These are phyloP conservation scores for Plebejus anna DNA, from an alignment of 2,888 invertebrate species.

Conservation along the genomic window DNA sequence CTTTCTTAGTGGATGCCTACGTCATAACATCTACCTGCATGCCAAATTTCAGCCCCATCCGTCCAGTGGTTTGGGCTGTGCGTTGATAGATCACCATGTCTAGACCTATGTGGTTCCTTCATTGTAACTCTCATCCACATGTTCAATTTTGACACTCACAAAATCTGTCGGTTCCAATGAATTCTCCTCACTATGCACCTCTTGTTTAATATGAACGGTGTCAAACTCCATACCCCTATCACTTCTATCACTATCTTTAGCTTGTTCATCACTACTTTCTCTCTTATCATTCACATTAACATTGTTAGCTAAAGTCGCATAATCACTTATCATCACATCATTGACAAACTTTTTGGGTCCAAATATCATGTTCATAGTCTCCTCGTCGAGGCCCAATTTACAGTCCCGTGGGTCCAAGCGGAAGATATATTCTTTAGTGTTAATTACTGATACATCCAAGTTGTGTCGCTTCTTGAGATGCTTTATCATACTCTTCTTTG, in stretches of 20 bases:
- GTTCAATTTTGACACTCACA: conserved; percentile 71
- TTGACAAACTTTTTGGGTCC: conserved; percentile 52
- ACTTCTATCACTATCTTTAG: conserved; percentile 35
- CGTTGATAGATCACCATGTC: too few species aligned
- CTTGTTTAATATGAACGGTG: conserved; percentile 38
- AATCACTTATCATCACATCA: conserved; percentile 51
- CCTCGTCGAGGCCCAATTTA: conserved; percentile 60
- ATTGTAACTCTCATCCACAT: conserved; percentile 45
- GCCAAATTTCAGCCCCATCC: too few species aligned
- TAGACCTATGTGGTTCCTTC: background rate
- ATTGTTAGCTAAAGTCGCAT: conserved; percentile 46
- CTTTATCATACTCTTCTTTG: conserved; percentile 65
- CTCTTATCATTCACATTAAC: conserved; percentile 38
- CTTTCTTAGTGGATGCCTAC: too few species aligned
- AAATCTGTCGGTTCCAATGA: conserved; percentile 68
- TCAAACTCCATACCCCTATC: conserved; percentile 38
- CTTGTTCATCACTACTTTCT: conserved; percentile 32
- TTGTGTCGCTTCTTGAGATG: conserved; percentile 71
- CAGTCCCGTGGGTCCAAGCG: conserved; percentile 66
- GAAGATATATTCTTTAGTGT: conserved; percentile 54
- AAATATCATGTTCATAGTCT: conserved; percentile 60
- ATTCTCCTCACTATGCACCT: conserved; percentile 38
- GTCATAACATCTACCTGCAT: too few species aligned
- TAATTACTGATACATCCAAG: conserved; percentile 49
- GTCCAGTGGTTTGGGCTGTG: too few species aligned